A percentile compares a stretch with the other conserved stretches of the same genome.
Conservation (phyloP, 2,888 invertebrate species). For the Pristionchus mayeri region DNA sequence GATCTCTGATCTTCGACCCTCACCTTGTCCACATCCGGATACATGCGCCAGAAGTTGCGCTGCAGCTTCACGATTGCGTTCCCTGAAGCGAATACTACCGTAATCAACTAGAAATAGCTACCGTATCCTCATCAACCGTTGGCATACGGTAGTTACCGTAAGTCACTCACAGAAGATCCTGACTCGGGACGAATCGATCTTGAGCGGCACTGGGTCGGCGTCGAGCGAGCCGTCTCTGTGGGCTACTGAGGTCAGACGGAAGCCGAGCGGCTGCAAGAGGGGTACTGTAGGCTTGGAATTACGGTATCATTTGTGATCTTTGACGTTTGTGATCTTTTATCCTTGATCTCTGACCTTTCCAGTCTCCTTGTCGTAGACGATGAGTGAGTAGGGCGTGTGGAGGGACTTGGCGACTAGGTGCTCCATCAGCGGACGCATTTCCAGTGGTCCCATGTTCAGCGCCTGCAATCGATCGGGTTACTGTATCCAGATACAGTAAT, state of each 20-base stretch:
- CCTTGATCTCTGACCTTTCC: not conserved
- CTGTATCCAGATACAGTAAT: not conserved
- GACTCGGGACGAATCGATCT: conserved; percentile 5
- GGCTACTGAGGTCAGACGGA: conserved; percentile 37
- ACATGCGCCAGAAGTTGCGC: conserved; percentile 2
- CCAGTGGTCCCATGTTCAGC: not conserved
- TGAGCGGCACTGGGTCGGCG: conserved; percentile 32
- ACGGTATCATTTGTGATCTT: not conserved
- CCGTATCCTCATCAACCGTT: not conserved
- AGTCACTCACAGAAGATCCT: conserved; percentile 34
- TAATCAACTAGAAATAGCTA: not conserved
- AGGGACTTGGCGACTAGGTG: conserved; percentile 29
- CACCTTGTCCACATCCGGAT: conserved; percentile 34
- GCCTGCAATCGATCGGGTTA: conserved; percentile 4
- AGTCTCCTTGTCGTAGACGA: conserved; percentile 38
- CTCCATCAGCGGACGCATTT: conserved; percentile 27
- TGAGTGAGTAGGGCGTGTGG: conserved; percentile 33
- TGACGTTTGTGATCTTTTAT: conserved; percentile 29
- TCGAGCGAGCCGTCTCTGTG: not conserved
- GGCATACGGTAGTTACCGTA: not conserved
- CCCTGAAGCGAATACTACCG: not conserved
- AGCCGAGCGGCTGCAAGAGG: conserved; percentile 13
- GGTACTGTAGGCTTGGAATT: not conserved
- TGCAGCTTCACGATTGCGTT: conserved; percentile 37
- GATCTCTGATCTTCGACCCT: not conserved